A percentile compares a stretch with the other conserved stretches of the same genome.
Evolutionary conservation across 2,888 invertebrate species (phyloP).

Genomic region (Yponomeuta malinellus): DNA sequence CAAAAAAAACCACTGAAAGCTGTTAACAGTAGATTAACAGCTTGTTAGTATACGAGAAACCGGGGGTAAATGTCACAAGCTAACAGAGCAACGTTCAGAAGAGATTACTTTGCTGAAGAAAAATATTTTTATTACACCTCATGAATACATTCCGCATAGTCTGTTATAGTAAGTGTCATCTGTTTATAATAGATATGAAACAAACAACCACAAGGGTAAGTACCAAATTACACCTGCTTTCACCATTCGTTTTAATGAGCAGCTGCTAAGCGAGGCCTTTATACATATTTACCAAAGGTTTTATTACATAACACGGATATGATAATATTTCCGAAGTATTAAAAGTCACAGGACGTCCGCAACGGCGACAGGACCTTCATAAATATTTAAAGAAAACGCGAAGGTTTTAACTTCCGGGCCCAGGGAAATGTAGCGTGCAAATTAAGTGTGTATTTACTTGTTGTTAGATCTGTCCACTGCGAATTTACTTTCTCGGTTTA

Average conservation of each 20-base stretch:
- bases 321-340: slow-evolving; percentile 55
- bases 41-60: too few species aligned
- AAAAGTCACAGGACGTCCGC: slow-evolving; percentile 49
- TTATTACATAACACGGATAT: slow-evolving; percentile 34
- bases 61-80: not conserved
- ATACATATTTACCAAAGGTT: not conserved
- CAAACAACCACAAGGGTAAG: too few species aligned
- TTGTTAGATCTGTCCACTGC: slow-evolving; percentile 31
- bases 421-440: slow-evolving; percentile 38
- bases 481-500: slow-evolving; percentile 19
- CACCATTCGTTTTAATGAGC: not conserved
- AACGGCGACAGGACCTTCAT: slow-evolving; percentile 39
- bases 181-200: too few species aligned
- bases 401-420: slow-evolving; percentile 50
- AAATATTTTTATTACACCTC: too few species aligned
- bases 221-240: too few species aligned
- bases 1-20: too few species aligned
- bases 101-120: too few species aligned
- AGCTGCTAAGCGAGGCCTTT: not conserved
- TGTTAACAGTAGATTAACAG: too few species aligned
- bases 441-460: slow-evolving; percentile 39
- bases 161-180: too few species aligned
- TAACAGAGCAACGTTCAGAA: too few species aligned
- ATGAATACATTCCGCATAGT: too few species aligned
- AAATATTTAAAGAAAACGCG: slow-evolving; percentile 63